Conservation (phyloP, 2,113 vertebrate species). For the Pluvianellus socialis region DNA sequence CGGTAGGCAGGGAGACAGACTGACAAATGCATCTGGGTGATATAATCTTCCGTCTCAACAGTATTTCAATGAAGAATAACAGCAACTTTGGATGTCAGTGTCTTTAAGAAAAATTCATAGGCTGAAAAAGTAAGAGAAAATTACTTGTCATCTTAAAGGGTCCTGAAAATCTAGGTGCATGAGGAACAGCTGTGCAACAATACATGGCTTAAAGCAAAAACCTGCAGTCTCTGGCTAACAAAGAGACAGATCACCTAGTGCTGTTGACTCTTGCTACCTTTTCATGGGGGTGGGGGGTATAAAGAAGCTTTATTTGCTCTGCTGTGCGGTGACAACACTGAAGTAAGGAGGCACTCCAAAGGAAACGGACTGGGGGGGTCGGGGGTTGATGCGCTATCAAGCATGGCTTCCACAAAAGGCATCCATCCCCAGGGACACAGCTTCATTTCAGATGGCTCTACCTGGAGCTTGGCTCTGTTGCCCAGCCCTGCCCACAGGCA, state of each 20-base stretch:
- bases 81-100: not conserved
- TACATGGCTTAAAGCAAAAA: not conserved
- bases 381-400: not conserved
- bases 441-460: not conserved
- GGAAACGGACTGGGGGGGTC: not conserved
- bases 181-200: not conserved
- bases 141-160: not conserved
- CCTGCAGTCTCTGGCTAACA: not conserved
- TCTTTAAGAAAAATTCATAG: not conserved
- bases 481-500: not conserved
- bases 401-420: not conserved
- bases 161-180: not conserved
- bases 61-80: not conserved
- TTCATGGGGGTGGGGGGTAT: not conserved
- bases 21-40: conserved; percentile 23
- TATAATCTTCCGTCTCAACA: not conserved
- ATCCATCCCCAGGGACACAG: not conserved
- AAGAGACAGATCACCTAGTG: not conserved
- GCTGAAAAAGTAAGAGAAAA: not conserved
- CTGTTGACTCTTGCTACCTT: not conserved
- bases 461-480: not conserved
- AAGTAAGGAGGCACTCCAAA: not conserved
- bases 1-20: not conserved
- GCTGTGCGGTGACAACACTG: not conserved
- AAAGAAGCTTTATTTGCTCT: not conserved